phyloP scores from a whole-genome alignment of 2,113 vertebrate species.

The Sclerurus mexicanus region DNA sequence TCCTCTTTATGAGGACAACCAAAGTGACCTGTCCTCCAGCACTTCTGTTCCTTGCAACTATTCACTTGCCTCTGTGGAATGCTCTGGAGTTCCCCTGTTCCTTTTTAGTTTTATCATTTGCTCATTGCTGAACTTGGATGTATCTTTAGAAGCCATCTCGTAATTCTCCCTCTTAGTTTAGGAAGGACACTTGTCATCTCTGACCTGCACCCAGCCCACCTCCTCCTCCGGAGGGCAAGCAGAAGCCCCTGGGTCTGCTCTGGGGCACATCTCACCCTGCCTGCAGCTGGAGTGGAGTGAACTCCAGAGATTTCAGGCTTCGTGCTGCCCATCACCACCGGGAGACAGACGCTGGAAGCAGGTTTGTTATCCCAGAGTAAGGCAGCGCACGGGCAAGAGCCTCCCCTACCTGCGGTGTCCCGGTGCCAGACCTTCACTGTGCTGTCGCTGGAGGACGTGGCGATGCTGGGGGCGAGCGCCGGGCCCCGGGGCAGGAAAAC shows the following conservation, averaged over 20 bases:
- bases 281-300: background rate
- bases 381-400: rapidly evolving
- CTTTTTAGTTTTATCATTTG: background rate
- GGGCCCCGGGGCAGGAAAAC: slow-evolving; percentile 81
- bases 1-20: background rate
- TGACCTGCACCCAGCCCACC: rapidly evolving
- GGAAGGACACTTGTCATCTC: background rate
- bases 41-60: background rate
- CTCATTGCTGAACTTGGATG: background rate
- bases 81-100: background rate
- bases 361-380: background rate
- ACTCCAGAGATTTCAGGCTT: background rate
- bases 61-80: background rate
- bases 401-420: slow-evolving; percentile 84
- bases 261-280: background rate
- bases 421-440: slow-evolving; percentile 90
- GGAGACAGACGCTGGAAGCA: background rate
- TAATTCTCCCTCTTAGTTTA: background rate
- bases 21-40: background rate
- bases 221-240: too few relatives aligned
- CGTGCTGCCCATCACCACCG: rapidly evolving
- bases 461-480: slow-evolving; percentile 69
- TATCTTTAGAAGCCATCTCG: background rate
- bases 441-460: slow-evolving; percentile 87
- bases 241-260: background rate